phyloP scores from a whole-genome alignment of 2,888 invertebrate genomes.

The Protonemura montana region DNA sequence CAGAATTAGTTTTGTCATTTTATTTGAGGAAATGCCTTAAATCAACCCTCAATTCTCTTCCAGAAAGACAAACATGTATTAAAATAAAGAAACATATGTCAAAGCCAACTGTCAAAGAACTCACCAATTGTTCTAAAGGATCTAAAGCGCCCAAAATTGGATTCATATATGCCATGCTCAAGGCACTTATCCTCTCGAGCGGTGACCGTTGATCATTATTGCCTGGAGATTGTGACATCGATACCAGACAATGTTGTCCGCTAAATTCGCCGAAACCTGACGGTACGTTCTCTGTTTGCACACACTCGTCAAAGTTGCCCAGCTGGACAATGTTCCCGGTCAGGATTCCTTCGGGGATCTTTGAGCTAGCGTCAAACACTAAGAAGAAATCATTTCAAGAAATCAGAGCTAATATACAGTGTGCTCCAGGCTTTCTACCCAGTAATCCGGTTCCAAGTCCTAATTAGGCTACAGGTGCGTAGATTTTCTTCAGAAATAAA shows the following conservation, averaged over 20 bases:
- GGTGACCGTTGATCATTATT: background rate
- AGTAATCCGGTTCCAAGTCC: no score
- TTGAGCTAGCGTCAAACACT: conserved; percentile 64
- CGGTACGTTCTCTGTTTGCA: conserved; percentile 47
- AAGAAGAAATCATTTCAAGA: conserved; percentile 1
- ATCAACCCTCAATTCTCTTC: no score
- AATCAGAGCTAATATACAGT: background rate
- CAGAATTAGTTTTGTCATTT: no score
- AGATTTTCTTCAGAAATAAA: no score
- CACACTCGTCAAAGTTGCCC: conserved; percentile 61
- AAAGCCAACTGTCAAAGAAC: no score
- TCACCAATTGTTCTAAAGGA: background rate
- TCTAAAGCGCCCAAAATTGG: background rate
- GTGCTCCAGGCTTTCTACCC: background rate
- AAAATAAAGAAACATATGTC: no score
- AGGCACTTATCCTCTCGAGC: background rate
- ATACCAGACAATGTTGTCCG: conserved; percentile 58
- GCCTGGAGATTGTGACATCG: conserved; percentile 45
- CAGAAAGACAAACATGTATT: no score
- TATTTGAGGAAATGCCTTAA: no score
- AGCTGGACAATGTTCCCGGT: conserved; percentile 59
- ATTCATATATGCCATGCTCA: no score
- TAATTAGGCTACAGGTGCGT: no score
- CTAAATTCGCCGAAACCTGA: conserved; percentile 54
- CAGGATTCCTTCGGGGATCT: conserved; percentile 60